A percentile compares a stretch with the other conserved stretches of the same genome.
These are phyloP conservation scores for Seriola dumerili DNA, from an alignment of 2,113 vertebrate species.

Conservation along the genomic window DNA sequence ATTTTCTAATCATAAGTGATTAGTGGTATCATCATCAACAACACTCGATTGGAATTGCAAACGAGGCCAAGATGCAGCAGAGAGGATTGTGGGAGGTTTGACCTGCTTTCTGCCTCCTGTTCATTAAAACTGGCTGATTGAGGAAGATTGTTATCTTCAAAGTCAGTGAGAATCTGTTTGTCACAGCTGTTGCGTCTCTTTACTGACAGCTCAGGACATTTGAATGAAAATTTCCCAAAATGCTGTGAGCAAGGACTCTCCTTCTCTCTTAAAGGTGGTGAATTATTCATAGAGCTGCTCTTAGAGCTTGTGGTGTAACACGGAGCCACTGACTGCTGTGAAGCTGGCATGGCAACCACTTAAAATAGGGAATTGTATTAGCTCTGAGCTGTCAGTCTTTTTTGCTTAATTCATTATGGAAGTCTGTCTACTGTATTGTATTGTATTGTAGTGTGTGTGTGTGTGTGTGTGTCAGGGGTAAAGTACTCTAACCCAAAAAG, in stretches of 20 bases:
- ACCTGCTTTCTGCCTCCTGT: conserved; percentile 67
- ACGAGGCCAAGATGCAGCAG: conserved; percentile 65
- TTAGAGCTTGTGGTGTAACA: conserved; percentile 70
- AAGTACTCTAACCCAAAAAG: neutral
- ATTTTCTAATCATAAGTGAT: conserved; percentile 70
- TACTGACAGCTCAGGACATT: conserved; percentile 22
- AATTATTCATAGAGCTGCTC: conserved; percentile 78
- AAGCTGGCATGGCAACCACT: conserved; percentile 80
- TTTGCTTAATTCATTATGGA: conserved; percentile 37
- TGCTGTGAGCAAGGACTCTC: conserved; percentile 38
- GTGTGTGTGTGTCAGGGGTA: neutral
- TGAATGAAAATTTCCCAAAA: conserved; percentile 55
- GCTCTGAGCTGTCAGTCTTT: conserved; percentile 62
- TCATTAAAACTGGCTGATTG: conserved; percentile 50
- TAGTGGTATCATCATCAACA: conserved; percentile 69
- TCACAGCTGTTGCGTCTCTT: conserved; percentile 40
- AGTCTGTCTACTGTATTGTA: conserved; percentile 14
- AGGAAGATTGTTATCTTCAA: conserved; percentile 41
- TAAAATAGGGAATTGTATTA: conserved; percentile 69
- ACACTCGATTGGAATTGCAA: conserved; percentile 75
- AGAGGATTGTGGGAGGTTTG: conserved; percentile 70
- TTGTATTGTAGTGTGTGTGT: neutral
- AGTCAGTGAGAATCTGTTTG: conserved; percentile 44
- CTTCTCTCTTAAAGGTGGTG: conserved; percentile 52
- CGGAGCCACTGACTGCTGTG: conserved; percentile 75